These are phyloP conservation scores for Prenolepis imparis DNA, from an alignment of 2,888 invertebrate genomes.

Conservation along the genomic window DNA sequence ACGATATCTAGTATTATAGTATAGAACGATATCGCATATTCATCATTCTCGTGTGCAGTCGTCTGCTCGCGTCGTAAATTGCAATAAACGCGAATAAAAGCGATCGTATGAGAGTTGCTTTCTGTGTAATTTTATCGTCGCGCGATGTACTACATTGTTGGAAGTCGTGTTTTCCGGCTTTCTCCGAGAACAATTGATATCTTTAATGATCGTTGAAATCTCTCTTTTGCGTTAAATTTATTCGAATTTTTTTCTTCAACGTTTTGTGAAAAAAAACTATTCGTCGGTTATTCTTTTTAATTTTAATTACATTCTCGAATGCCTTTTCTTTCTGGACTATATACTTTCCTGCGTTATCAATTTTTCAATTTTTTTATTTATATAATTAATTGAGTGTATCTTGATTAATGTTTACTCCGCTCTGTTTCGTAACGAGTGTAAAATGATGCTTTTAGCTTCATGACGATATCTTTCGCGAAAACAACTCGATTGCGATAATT, in stretches of 20 bases:
- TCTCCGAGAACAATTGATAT: not conserved
- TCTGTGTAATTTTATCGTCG: not conserved
- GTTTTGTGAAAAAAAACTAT: not conserved
- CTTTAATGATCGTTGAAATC: not conserved
- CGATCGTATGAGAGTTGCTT: not conserved
- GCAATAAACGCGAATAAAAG: not conserved
- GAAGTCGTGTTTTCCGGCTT: not conserved
- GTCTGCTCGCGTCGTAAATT: not conserved
- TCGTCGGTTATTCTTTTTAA: not conserved
- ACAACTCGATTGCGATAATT: not conserved
- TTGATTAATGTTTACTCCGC: not conserved
- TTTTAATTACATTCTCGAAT: not conserved
- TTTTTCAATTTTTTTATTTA: not conserved
- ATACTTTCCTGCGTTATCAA: not conserved
- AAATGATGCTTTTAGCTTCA: not conserved
- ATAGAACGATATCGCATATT: not conserved
- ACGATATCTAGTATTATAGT: conserved; percentile 16
- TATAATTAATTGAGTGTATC: not conserved
- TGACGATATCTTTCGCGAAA: not conserved
- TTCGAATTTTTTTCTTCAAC: not conserved
- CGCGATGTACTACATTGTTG: not conserved
- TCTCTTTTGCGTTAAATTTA: not conserved
- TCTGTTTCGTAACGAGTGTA: conserved; percentile 3
- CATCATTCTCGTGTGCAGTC: conserved; percentile 10
- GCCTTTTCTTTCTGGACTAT: not conserved